Percentiles rank a stretch among this genome's conserved stretches.
Evolutionary conservation across 2,797 vertebrate species (phyloP).

Genomic region (Tapirus indicus): DNA sequence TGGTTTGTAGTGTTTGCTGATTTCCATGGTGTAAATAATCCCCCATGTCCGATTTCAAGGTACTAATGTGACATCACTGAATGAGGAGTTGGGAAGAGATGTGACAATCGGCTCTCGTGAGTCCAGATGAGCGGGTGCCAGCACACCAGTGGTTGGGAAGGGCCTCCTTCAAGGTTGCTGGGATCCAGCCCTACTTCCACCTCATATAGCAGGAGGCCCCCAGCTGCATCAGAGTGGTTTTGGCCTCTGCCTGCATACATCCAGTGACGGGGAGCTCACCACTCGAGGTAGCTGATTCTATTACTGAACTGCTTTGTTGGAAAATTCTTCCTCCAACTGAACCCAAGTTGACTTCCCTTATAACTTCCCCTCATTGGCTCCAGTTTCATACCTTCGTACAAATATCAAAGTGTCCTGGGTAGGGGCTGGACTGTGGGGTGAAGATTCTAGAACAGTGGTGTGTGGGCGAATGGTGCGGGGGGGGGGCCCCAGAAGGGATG

Average conservation of each 20-base stretch:
- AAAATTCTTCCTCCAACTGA: background rate
- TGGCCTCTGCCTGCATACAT: background rate
- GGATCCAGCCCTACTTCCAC: background rate
- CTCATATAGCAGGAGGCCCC: background rate
- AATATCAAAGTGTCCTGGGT: background rate
- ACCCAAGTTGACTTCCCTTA: background rate
- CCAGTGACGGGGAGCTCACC: background rate
- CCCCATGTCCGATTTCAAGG: background rate
- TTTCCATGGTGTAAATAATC: background rate
- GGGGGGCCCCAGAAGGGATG: background rate
- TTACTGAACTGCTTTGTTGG: background rate
- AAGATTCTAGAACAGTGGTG: background rate
- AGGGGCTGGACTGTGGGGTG: background rate
- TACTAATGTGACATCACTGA: background rate
- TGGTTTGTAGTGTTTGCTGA: background rate
- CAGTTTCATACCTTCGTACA: background rate
- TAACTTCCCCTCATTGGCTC: background rate
- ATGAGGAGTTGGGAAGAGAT: background rate
- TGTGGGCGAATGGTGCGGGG: background rate
- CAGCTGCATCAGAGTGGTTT: no score
- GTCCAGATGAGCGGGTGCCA: fast-evolving
- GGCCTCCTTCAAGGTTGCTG: no score
- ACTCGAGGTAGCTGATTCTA: fast-evolving
- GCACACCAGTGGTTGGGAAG: background rate
- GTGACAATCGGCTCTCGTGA: fast-evolving